Conservation (phyloP, 2,888 invertebrate genomes). For the Drosophila mimetica region DNA sequence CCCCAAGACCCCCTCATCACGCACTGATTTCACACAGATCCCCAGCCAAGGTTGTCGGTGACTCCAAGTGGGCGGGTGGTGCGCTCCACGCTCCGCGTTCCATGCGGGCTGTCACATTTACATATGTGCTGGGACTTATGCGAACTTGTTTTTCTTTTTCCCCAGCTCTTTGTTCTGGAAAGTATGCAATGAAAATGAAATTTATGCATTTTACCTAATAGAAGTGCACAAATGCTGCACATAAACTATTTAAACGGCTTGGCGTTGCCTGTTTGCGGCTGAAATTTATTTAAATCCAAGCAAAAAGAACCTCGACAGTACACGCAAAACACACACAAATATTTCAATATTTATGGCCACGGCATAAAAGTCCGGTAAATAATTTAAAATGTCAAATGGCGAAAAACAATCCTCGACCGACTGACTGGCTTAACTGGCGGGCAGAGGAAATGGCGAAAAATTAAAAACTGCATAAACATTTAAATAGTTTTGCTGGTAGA, state of each 20-base stretch:
- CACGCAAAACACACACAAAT: conserved; percentile 38
- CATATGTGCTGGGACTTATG: conserved; percentile 58
- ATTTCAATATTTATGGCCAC: conserved; percentile 36
- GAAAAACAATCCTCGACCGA: conserved; percentile 24
- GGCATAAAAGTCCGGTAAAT: conserved; percentile 32
- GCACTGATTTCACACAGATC: conserved; percentile 61
- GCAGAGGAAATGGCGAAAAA: conserved; percentile 37
- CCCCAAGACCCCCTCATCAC: conserved; percentile 55
- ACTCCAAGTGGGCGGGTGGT: conserved; percentile 22
- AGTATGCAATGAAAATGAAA: conserved; percentile 56
- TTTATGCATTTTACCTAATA: conserved; percentile 61
- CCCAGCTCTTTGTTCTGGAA: conserved; percentile 30
- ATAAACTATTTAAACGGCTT: conserved; percentile 49
- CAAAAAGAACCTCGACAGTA: conserved; percentile 7
- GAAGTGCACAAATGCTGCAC: conserved; percentile 44
- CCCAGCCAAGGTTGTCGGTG: conserved; percentile 11
- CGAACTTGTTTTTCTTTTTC: conserved; percentile 28
- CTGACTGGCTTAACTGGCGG: conserved; percentile 30
- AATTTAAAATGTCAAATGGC: conserved; percentile 50
- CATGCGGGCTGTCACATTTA: conserved; percentile 68
- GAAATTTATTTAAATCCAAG: conserved; percentile 41
- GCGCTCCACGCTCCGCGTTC: neutral
- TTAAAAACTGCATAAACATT: conserved; percentile 38
- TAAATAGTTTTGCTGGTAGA: conserved; percentile 10
- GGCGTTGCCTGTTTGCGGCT: conserved; percentile 8